These are phyloP conservation scores for Camponotus fellah DNA, from an alignment of 2,888 invertebrate genomes.

Conservation along the genomic window DNA sequence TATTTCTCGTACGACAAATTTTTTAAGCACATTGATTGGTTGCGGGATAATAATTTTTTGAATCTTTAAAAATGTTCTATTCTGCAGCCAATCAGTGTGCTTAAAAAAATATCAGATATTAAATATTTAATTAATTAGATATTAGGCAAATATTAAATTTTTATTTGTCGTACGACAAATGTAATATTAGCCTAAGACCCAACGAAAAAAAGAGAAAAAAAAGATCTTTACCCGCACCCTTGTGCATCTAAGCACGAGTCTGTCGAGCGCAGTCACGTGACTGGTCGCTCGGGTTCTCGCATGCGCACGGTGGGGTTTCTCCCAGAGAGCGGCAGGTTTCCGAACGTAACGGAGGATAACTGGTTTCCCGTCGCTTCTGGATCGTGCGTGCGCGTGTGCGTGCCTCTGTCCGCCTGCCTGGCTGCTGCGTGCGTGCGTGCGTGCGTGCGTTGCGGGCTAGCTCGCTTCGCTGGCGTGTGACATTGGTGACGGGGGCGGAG, in stretches of 20 bases:
- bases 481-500: conserved; percentile 75
- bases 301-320: background rate
- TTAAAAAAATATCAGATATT: no score
- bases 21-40: no score
- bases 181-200: no score
- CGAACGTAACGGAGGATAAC: conserved; percentile 38
- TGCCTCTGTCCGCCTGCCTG: background rate
- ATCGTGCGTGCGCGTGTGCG: background rate
- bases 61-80: no score
- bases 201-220: background rate
- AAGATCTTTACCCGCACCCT: background rate
- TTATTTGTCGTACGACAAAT: no score
- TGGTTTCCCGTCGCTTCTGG: background rate
- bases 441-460: conserved; percentile 13
- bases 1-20: no score
- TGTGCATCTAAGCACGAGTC: background rate
- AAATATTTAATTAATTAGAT: no score
- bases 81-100: no score
- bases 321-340: conserved; percentile 32
- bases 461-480: conserved; percentile 59
- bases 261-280: background rate
- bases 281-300: background rate
- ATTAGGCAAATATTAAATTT: no score
- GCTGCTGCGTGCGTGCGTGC: background rate
- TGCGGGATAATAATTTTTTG: no score